Evolutionary conservation across 2,113 vertebrate species (phyloP), one percentile per base, ranked within the genome.

Genomic region (Cromileptes altivelis): DNA sequence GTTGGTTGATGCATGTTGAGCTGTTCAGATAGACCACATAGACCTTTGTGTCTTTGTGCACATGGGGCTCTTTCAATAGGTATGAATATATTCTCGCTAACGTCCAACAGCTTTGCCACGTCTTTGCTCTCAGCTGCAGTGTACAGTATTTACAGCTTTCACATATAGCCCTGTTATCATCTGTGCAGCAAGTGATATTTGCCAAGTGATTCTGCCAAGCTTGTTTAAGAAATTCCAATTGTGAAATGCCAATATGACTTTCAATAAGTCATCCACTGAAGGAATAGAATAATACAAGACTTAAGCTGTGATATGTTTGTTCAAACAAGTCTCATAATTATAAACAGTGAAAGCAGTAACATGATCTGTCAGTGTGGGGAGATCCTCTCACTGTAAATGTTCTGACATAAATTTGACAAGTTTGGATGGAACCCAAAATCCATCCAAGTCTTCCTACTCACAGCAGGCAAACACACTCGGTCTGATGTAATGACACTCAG

Each of bases 361-460:
- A 70, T 27, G 30, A 58, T 50, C 11, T 55, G 63, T 75, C 23
- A 52, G 55, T 19, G 21, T 19, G 56, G 69, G 37, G 64, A 47
- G 49, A 70, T 45, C 37, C 65, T 76, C 42, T 17, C 15, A 69
- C 9, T 33, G 3, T 23, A 67, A 75, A 70, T 63, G 52, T 63
- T 70, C 55, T 50, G 33, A 77, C 73, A 77, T 62, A 62, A 40
- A 65, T 50, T 62, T 30, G 30, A 79, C 4, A 7, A 63, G 49
- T 61, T 80, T 45, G 55, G 4, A 78, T 27, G n/a, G n/a, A 79
- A 45, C 42, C 42, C 42, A 45, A 45, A 45, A 45, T 45, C 42
- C 42, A 45, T 68, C 67, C 58, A 58, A 49, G 27, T 75, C 58
- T 74, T 82, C 77, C 57, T 25, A 57, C 56, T 47, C 8, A 50